These are phyloP conservation scores for Drosophila punjabiensis DNA, from an alignment of 1,140 invertebrate genomes.

Conservation along the genomic window DNA sequence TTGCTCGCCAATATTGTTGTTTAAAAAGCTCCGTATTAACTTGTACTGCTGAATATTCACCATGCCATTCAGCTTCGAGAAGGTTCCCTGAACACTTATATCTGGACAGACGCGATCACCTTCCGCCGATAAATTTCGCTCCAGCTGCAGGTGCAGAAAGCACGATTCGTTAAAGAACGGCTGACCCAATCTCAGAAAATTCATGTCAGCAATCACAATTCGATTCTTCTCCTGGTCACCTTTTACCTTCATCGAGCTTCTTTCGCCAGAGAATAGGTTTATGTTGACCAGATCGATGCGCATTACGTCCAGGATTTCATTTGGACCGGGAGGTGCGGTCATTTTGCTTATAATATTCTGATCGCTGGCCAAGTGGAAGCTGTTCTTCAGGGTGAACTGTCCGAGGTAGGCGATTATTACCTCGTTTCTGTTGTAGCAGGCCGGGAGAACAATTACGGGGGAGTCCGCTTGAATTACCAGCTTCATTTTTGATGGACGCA, in stretches of 20 bases:
- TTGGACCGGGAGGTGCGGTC: slow-evolving; percentile 64
- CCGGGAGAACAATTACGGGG: slow-evolving; percentile 95
- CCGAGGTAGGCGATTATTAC: slow-evolving; percentile 94
- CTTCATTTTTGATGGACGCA: slow-evolving; percentile 71
- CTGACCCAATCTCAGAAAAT: slow-evolving; percentile 86
- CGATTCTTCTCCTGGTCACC: slow-evolving; percentile 46
- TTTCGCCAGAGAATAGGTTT: slow-evolving; percentile 91
- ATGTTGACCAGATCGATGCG: slow-evolving; percentile 92
- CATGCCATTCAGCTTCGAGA: slow-evolving; percentile 94
- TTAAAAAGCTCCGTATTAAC: slow-evolving; percentile 94
- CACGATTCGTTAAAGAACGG: slow-evolving; percentile 93
- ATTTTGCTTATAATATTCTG: slow-evolving; percentile 86
- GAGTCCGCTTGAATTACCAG: slow-evolving; percentile 87
- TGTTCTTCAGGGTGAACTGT: slow-evolving; percentile 92
- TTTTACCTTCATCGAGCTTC: slow-evolving; percentile 56
- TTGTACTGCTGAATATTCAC: slow-evolving; percentile 95
- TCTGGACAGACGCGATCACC: slow-evolving; percentile 90
- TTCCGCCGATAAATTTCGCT: slow-evolving; percentile 91
- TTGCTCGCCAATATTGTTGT: slow-evolving; percentile 96
- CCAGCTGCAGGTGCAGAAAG: slow-evolving; percentile 91
- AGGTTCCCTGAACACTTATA: slow-evolving; percentile 92
- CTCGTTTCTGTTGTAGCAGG: slow-evolving; percentile 92
- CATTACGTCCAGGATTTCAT: slow-evolving; percentile 91
- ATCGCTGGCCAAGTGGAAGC: slow-evolving; percentile 88
- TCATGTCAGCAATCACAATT: slow-evolving; percentile 71